Percentiles rank a stretch among this genome's conserved stretches.
Evolutionary conservation across 1,140 invertebrate genomes (phyloP).

Genomic region (Drosophila repleta): DNA sequence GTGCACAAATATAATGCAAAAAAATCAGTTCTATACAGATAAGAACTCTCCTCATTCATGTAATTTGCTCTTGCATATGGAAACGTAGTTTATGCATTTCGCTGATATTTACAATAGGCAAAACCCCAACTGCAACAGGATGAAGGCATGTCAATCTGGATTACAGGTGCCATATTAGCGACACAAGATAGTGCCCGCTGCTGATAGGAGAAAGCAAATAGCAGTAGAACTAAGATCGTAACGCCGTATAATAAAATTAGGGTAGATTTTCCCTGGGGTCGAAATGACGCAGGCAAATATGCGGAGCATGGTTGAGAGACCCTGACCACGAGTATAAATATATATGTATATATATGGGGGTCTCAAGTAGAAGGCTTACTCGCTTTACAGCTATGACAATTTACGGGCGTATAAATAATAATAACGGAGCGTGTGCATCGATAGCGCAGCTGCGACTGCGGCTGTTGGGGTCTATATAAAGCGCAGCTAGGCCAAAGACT

Average conservation of each 20-base stretch:
- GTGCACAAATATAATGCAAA: no score
- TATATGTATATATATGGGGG: neutral
- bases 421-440: neutral
- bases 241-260: neutral
- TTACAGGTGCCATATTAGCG: constrained; percentile 6
- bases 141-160: neutral
- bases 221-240: neutral
- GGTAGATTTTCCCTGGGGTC: neutral
- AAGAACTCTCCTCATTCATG: neutral
- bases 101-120: constrained; percentile 50
- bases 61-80: no score
- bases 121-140: constrained; percentile 21
- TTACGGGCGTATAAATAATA: constrained; percentile 14
- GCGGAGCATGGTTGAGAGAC: neutral
- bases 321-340: no score
- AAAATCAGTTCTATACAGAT: no score
- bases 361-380: constrained; percentile 11
- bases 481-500: neutral
- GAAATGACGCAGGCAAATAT: neutral
- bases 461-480: constrained; percentile 13
- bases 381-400: constrained; percentile 5
- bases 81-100: neutral
- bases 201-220: neutral
- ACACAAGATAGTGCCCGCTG: neutral
- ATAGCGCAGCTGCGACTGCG: neutral